Evolutionary conservation across 2,113 vertebrate genomes (phyloP), one percentile per base, ranked within the genome.

Genomic region (Pheucticus melanocephalus): DNA sequence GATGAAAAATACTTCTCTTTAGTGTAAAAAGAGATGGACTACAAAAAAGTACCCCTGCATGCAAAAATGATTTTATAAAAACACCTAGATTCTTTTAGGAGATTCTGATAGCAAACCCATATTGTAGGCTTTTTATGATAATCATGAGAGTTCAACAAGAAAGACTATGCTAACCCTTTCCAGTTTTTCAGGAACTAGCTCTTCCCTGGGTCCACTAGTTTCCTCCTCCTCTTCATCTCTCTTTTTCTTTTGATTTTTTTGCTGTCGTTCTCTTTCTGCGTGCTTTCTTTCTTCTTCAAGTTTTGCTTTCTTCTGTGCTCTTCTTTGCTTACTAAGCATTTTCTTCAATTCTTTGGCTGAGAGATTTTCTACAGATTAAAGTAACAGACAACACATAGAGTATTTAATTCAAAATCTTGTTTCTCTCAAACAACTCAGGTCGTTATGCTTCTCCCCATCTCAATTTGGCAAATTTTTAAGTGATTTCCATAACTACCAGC

Each of bases 331-430:
- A 81, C 98, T 98, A 76, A 98, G 98, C 95, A 98, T 97, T 95
- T 98, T 98, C 96, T 98, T 98, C 91, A 98, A 56, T 93, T 98
- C 98, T 98, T 98, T 98, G 90, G 98, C 97, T 27, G 98, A 98
- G 72, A 98, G 95, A 63, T 98, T 98, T 97, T 98, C 98, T 98
- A 95, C 10, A 93, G 44, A 82, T 85, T 84, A 94, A 95, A 59
- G 48, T 15, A 88, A 90, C 6, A 47, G 61, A 54, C n/a, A 65
- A 71, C 12, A 30, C 1, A 65, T 80, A 21, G 17, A 51, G 2
- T 14, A 76, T 44, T 79, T 66, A 35, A 87, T 31, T 42, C n/a
- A 54, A 69, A 56, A n/a, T 12, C 31, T 60, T 69, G 9, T 25
- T 48, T 77, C 33, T 60, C 30, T 59, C 47, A 45, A 60, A 65